Evolutionary conservation across 2,888 invertebrate genomes (phyloP).

Genomic region (Crematogaster levior): DNA sequence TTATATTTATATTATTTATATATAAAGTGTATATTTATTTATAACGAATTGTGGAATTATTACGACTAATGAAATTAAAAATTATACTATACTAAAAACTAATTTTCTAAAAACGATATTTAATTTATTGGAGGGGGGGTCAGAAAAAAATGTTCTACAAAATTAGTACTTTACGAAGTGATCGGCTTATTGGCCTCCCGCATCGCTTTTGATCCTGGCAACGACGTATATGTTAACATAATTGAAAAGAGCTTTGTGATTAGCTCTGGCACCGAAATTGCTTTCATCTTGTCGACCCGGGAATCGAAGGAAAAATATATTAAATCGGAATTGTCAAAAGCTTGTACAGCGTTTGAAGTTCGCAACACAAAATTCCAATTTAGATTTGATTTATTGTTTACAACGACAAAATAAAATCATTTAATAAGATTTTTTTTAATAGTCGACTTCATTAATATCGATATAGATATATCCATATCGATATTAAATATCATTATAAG

Average conservation of each 20-base stretch:
- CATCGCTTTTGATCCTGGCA: conserved; percentile 46
- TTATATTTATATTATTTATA: conserved; percentile 8
- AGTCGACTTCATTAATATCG: background rate
- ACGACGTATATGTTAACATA: conserved; percentile 42
- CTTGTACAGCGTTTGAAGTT: conserved; percentile 29
- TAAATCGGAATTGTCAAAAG: conserved; percentile 51
- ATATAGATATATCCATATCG: no score
- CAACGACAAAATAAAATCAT: conserved; percentile 16
- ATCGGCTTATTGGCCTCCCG: conserved; percentile 42
- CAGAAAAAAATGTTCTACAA: conserved; percentile 22
- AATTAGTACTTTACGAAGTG: conserved; percentile 41
- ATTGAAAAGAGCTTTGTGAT: conserved; percentile 51
- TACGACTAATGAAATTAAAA: background rate
- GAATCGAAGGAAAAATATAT: conserved; percentile 40
- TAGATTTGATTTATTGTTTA: background rate
- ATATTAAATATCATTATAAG: background rate
- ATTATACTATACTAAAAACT: background rate
- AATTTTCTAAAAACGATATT: background rate
- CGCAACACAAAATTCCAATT: conserved; percentile 12
- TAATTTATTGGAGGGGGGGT: conserved; percentile 4
- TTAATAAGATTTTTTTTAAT: background rate
- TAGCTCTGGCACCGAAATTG: conserved; percentile 27
- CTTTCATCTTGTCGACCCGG: conserved; percentile 43
- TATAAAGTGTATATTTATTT: background rate
- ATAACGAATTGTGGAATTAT: background rate